phyloP scores from a whole-genome alignment of 2,113 vertebrate species.

The Cathartes aura region DNA sequence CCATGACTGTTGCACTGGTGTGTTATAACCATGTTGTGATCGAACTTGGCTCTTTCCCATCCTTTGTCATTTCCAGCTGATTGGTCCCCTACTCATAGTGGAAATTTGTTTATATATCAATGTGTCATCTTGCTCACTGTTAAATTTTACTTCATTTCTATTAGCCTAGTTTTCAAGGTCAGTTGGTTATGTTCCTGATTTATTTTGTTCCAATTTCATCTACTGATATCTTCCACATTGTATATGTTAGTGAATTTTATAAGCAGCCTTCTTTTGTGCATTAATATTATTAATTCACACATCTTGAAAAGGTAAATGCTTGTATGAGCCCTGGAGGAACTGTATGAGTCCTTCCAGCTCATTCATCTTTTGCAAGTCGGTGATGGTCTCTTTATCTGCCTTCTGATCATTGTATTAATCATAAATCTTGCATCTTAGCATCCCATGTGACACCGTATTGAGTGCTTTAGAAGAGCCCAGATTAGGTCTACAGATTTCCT shows the following conservation, averaged over 20 bases:
- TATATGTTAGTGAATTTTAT: background rate
- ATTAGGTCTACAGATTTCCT: background rate
- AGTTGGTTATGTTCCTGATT: background rate
- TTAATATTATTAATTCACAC: background rate
- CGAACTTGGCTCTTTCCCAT: background rate
- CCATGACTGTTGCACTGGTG: background rate
- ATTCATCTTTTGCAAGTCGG: background rate
- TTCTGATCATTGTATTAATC: background rate
- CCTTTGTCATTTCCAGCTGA: background rate
- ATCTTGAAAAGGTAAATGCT: background rate
- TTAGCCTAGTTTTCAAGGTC: background rate
- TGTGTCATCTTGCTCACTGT: background rate
- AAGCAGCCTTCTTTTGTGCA: background rate
- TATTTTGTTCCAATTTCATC: background rate
- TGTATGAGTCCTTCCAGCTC: background rate
- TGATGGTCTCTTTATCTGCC: background rate
- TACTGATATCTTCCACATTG: background rate
- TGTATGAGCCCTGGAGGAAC: background rate
- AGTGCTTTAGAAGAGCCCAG: background rate
- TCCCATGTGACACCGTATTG: background rate
- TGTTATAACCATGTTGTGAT: background rate
- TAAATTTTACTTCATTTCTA: background rate
- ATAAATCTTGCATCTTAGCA: background rate
- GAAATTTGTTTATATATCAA: background rate
- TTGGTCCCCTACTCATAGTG: background rate